phyloP scores from a whole-genome alignment of 2,888 invertebrate genomes.

The Heliconius ismenius region DNA sequence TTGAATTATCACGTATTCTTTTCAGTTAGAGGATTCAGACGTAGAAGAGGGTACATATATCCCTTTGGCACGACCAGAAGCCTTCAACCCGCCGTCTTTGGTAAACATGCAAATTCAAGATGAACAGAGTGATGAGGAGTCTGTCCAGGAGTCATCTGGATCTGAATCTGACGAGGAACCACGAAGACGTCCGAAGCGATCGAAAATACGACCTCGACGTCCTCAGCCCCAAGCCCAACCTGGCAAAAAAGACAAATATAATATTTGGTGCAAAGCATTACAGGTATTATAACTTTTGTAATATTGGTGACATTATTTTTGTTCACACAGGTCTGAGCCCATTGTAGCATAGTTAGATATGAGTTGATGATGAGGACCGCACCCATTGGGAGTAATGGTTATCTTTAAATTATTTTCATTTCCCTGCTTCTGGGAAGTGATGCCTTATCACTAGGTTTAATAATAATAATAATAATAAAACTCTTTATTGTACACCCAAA shows the following conservation, averaged over 20 bases:
- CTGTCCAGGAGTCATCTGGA: conserved; percentile 74
- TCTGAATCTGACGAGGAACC: conserved; percentile 84
- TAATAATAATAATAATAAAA: too few species aligned
- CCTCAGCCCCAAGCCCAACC: conserved; percentile 59
- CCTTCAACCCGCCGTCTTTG: conserved; percentile 76
- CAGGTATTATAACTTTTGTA: conserved; percentile 56
- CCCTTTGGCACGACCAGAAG: conserved; percentile 81
- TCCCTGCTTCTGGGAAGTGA: too few species aligned
- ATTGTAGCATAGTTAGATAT: not conserved
- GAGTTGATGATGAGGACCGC: too few species aligned
- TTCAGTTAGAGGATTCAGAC: conserved; percentile 77
- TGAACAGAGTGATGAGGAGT: conserved; percentile 82
- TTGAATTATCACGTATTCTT: conserved; percentile 25
- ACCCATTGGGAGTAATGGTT: too few species aligned
- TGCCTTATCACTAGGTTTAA: too few species aligned
- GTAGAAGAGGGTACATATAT: conserved; percentile 80
- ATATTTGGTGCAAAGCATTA: conserved; percentile 87
- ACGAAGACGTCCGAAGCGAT: conserved; percentile 77
- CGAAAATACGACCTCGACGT: conserved; percentile 68
- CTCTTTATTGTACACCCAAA: too few species aligned
- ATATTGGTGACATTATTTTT: not conserved
- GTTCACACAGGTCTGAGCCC: not conserved
- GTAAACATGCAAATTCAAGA: conserved; percentile 82
- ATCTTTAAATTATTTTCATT: too few species aligned
- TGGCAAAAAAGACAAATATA: conserved; percentile 86